Base-by-base conservation (phyloP, 2,888 invertebrate genomes). In the Meghimatium bilineatum region DNA sequence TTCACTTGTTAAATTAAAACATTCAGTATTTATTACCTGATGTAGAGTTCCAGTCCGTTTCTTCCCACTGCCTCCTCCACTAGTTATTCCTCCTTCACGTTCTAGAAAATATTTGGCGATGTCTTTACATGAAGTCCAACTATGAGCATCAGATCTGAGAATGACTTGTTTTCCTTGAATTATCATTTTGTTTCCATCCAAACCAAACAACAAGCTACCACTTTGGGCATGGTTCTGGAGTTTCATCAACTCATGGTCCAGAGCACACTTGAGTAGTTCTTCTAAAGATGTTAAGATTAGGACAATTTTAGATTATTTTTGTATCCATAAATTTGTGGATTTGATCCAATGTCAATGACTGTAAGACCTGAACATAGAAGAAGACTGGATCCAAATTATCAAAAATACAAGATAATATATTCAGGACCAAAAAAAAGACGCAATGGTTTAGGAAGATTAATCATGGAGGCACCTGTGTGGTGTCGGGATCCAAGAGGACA, bases 21-120 rank as follows among this genome's bases (percentile, higher is more conserved):
- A 44, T 44, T 44, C 12, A n/a, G 14, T 60, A 12, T 49, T 29
- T 0, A 52, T 71, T 71, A 72, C 80, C 82, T 82, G 82, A 17
- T 78, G 74, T 26, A 44, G n/a, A 6, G 38, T 10, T 29, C 63
- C 72, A 36, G 49, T 29, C 26, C 20, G 36, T 60, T 44, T 78
- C 63, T 36, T 83, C 38, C 36, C 74, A 32, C 66, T 71, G 26
- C 69, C 67, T 67, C 52, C 60, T 32, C 63, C 72, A 36, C n/a
- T 38, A 29, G 32, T 90, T 88, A 80, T 87, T 87, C 38, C 88
- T 26, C 85, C 88, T 72, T 86, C 86, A 14, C 85, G 87, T 29
- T 82, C 84, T 26, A 83, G 72, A 20, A 88, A 82, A 84, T 85
- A 79, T 72, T 83, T 77, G 75, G 84, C 71, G 29, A 91, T 82